phyloP scores from a whole-genome alignment of 2,113 vertebrate genomes.

The Suncus etruscus region DNA sequence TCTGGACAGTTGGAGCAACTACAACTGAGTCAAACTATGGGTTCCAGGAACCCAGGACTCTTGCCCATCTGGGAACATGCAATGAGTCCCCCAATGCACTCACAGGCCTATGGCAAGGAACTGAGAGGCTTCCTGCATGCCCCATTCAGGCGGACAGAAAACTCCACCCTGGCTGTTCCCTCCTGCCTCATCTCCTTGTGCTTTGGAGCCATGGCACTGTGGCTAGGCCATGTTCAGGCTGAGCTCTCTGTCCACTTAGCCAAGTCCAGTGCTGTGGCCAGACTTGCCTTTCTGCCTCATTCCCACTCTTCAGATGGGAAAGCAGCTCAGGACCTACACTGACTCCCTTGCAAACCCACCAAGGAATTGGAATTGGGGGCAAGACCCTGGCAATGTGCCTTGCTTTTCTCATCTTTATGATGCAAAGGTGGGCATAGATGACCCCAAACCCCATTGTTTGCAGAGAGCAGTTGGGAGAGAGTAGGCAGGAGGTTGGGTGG shows the following conservation, averaged over 20 bases:
- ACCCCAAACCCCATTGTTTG: background rate
- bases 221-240: background rate
- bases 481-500: background rate
- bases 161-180: too few relatives aligned
- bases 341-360: background rate
- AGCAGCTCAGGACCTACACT: background rate
- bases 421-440: background rate
- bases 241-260: background rate
- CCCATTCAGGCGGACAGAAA: too few relatives aligned
- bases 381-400: background rate
- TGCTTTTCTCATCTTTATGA: conserved; percentile 19
- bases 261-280: background rate
- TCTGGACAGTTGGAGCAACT: conserved; percentile 34
- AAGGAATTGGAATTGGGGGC: background rate
- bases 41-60: conserved; percentile 11
- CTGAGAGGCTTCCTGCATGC: too few relatives aligned
- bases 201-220: too few relatives aligned
- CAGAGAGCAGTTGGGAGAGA: background rate
- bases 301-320: background rate
- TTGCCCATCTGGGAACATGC: background rate
- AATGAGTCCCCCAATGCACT: background rate
- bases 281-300: background rate
- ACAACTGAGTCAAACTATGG: background rate
- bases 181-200: too few relatives aligned
- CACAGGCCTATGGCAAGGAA: background rate